Percentiles rank a stretch among this genome's conserved stretches.
Evolutionary conservation across 2,888 invertebrate species (phyloP).

Genomic region (Drosophila peninsularis): DNA sequence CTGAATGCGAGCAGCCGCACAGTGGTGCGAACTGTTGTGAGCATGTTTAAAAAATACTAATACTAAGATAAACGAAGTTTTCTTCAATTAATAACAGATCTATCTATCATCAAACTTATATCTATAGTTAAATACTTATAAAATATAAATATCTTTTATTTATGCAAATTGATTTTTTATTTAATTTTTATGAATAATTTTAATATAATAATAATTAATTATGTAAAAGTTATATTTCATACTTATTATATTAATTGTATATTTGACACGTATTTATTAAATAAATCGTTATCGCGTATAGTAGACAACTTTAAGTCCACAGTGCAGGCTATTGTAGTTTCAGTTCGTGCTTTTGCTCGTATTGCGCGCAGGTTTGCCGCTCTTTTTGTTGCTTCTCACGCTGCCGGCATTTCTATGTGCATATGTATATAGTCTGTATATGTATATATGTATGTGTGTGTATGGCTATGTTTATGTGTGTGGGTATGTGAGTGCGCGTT

Average conservation of each 20-base stretch:
- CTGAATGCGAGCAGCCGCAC: conserved; percentile 38
- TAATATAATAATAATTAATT: neutral
- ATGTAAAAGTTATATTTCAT: neutral
- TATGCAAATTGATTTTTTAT: neutral
- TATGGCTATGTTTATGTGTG: conserved; percentile 1
- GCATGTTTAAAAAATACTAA: neutral
- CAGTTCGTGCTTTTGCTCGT: conserved; percentile 42
- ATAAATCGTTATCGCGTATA: neutral
- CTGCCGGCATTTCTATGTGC: conserved; percentile 35
- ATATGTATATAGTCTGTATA: conserved; percentile 15
- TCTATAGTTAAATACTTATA: neutral
- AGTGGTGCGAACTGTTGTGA: conserved; percentile 15
- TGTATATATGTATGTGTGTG: conserved; percentile 9
- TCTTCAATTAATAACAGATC: neutral
- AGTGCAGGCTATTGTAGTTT: conserved; percentile 33
- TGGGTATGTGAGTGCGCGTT: conserved; percentile 35
- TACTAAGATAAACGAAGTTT: no score
- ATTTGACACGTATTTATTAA: no score
- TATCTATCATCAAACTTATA: neutral
- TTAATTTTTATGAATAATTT: neutral
- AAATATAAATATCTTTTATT: neutral
- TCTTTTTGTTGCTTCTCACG: conserved; percentile 65
- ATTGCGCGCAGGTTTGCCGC: conserved; percentile 74
- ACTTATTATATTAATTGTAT: neutral
- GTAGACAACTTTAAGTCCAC: conserved; percentile 4